phyloP scores from a whole-genome alignment of 2,797 vertebrate genomes.

The Pagetopsis macropterus region DNA sequence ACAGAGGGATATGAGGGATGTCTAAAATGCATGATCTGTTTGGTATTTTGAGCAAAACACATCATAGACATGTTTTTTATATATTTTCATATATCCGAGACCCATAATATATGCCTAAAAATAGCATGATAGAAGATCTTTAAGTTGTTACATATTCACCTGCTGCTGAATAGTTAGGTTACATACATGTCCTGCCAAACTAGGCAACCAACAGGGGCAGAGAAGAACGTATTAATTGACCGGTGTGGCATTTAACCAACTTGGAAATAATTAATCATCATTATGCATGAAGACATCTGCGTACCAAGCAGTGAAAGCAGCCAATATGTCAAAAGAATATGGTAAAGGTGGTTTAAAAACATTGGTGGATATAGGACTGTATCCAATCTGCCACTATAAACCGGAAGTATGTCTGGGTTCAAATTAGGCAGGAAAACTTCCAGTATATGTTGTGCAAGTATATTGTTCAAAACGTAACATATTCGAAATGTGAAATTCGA shows the following conservation, averaged over 20 bases:
- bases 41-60: too few relatives aligned
- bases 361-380: background rate
- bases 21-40: too few relatives aligned
- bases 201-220: constrained; percentile 21
- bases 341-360: background rate
- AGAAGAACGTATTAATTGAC: constrained; percentile 22
- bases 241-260: constrained; percentile 28
- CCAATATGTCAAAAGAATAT: background rate
- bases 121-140: too few relatives aligned
- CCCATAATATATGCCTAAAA: too few relatives aligned
- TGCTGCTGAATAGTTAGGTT: constrained; percentile 19
- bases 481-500: background rate
- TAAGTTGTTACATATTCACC: background rate
- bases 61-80: too few relatives aligned
- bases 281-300: constrained; percentile 17
- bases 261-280: constrained; percentile 16
- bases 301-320: constrained; percentile 7
- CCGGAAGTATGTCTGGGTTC: background rate
- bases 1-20: too few relatives aligned
- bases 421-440: background rate
- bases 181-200: constrained; percentile 31
- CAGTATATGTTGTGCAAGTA: background rate
- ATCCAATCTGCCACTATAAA: background rate
- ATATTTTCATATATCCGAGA: too few relatives aligned
- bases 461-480: background rate